These are phyloP conservation scores for Drosophila nigricruria DNA, from an alignment of 2,888 invertebrate species.

Conservation along the genomic window DNA sequence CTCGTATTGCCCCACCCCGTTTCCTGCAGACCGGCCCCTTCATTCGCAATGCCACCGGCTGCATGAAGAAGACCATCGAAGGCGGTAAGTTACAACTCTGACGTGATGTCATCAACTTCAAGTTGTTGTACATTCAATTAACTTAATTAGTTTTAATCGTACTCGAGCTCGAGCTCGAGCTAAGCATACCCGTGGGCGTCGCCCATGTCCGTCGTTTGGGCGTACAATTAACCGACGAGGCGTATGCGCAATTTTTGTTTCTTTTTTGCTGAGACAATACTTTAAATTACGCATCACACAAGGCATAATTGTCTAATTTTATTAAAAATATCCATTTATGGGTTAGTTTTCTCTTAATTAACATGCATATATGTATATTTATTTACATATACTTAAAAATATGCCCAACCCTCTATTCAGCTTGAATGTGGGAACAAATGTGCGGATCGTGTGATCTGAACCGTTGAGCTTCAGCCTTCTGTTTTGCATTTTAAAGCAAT, in stretches of 20 bases:
- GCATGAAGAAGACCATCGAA: slow-evolving; percentile 82
- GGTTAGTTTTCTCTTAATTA: neutral
- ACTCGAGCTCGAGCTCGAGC: neutral
- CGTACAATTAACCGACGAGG: slow-evolving; percentile 3
- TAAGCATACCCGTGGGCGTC: slow-evolving; percentile 11
- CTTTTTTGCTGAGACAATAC: neutral
- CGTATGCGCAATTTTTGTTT: slow-evolving; percentile 14
- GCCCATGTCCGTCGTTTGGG: slow-evolving; percentile 8
- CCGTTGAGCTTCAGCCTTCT: slow-evolving; percentile 14
- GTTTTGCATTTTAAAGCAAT: slow-evolving; percentile 50
- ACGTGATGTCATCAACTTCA: slow-evolving; percentile 45
- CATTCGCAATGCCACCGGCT: slow-evolving; percentile 83
- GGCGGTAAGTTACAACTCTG: slow-evolving; percentile 71
- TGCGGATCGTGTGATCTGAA: slow-evolving; percentile 15
- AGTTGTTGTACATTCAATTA: slow-evolving; percentile 41
- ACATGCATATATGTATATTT: slow-evolving; percentile 9
- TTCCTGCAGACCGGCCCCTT: slow-evolving; percentile 63
- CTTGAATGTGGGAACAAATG: slow-evolving; percentile 18
- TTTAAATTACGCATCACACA: neutral
- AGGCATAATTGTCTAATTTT: neutral
- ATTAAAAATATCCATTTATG: neutral
- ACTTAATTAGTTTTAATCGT: slow-evolving; percentile 45
- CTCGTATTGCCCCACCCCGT: slow-evolving; percentile 76
- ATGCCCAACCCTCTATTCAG: slow-evolving; percentile 16
- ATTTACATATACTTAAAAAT: neutral